phyloP scores from a whole-genome alignment of 2,797 vertebrate genomes.

The Chrosomus eos region DNA sequence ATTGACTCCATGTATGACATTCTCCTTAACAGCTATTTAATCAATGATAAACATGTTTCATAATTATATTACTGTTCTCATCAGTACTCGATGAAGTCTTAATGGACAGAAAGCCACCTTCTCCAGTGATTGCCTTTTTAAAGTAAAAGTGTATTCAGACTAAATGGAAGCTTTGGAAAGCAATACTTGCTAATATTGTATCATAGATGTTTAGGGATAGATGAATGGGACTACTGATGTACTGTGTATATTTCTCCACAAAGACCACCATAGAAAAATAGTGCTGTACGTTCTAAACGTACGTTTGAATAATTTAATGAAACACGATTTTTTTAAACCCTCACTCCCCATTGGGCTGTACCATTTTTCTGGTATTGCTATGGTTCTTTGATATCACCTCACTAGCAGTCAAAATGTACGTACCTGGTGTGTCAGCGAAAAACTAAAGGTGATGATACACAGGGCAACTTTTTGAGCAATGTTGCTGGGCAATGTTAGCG shows the following conservation, averaged over 20 bases:
- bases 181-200: background rate
- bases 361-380: too few relatives aligned
- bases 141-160: background rate
- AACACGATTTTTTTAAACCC: too few relatives aligned
- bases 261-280: background rate
- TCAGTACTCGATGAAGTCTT: conserved; percentile 33
- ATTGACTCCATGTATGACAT: conserved; percentile 24
- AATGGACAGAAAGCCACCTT: background rate
- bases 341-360: too few relatives aligned
- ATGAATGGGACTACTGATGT: background rate
- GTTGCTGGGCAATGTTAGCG: too few relatives aligned
- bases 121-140: background rate
- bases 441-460: too few relatives aligned
- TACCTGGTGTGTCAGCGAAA: too few relatives aligned
- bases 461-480: too few relatives aligned
- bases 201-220: background rate
- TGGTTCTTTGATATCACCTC: too few relatives aligned
- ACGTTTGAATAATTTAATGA: too few relatives aligned
- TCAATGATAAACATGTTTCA: conserved; percentile 27
- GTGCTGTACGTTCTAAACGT: background rate
- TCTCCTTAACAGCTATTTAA: conserved; percentile 25
- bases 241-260: background rate
- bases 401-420: too few relatives aligned
- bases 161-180: background rate
- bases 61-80: conserved; percentile 32